Conservation (phyloP, 2,888 invertebrate genomes). For the Macroteleia sp. region DNA sequence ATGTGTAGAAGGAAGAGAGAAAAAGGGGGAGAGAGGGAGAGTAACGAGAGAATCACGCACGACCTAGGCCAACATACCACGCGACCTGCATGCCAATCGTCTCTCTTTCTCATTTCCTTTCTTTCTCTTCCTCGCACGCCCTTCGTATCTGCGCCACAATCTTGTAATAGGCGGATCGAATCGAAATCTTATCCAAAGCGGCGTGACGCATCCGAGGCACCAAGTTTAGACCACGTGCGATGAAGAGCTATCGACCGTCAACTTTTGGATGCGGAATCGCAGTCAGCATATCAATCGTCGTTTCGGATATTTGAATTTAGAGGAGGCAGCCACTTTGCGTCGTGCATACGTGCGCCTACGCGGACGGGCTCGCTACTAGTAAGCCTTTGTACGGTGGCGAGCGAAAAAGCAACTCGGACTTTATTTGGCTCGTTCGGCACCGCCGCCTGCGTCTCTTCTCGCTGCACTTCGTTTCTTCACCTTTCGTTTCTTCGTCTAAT, state of each 20-base stretch:
- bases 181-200: constrained; percentile 65
- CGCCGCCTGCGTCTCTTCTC: constrained; percentile 64
- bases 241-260: constrained; percentile 71
- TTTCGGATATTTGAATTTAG: constrained; percentile 66
- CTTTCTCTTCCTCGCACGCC: constrained; percentile 64
- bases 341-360: constrained; percentile 71
- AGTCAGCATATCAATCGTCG: constrained; percentile 76
- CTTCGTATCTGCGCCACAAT: constrained; percentile 60
- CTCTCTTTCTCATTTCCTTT: constrained; percentile 71
- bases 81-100: constrained; percentile 83
- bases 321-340: constrained; percentile 60
- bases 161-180: constrained; percentile 70
- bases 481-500: constrained; percentile 54
- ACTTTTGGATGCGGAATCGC: constrained; percentile 73
- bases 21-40: constrained; percentile 55
- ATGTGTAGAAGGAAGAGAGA: constrained; percentile 43
- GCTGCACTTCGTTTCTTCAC: constrained; percentile 60
- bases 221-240: constrained; percentile 69
- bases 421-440: constrained; percentile 71
- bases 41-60: constrained; percentile 80
- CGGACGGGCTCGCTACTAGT: constrained; percentile 57
- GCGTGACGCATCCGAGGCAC: constrained; percentile 72
- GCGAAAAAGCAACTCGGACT: constrained; percentile 70
- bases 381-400: constrained; percentile 67
- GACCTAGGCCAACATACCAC: constrained; percentile 83